These are phyloP conservation scores for Boulengeromyrus knoepffleri DNA, from an alignment of 2,113 vertebrate species.

Conservation along the genomic window DNA sequence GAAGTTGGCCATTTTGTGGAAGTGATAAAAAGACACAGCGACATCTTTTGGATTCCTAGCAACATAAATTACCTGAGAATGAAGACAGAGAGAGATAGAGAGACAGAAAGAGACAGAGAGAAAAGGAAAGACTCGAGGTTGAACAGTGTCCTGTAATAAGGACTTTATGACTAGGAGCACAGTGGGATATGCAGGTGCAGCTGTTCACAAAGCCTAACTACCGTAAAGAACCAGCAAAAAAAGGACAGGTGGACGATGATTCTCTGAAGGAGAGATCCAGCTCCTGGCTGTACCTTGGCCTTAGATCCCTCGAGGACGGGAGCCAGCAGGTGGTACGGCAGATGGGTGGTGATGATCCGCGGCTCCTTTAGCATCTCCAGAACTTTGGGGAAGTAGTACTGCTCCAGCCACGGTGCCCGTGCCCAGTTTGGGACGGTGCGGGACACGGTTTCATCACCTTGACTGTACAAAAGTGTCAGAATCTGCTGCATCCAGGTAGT, in stretches of 20 bases:
- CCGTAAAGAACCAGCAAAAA: background rate
- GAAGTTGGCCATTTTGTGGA: constrained; percentile 73
- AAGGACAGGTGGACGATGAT: background rate
- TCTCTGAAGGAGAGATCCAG: background rate
- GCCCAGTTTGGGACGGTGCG: constrained; percentile 71
- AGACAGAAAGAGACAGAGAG: background rate
- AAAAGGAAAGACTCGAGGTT: background rate
- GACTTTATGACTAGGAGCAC: background rate
- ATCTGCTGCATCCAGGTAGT: constrained; percentile 86
- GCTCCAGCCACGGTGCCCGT: constrained; percentile 76
- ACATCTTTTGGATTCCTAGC: constrained; percentile 80
- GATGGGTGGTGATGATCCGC: constrained; percentile 71
- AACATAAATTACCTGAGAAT: constrained; percentile 70
- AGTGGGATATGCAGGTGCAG: background rate
- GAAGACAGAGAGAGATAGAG: background rate
- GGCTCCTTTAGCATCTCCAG: constrained; percentile 33
- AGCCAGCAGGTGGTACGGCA: constrained; percentile 59
- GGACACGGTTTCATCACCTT: constrained; percentile 48
- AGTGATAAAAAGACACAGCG: constrained; percentile 72
- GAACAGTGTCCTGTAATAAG: background rate
- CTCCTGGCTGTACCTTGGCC: constrained; percentile 56
- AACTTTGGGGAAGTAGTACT: constrained; percentile 50
- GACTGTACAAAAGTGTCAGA: constrained; percentile 62
- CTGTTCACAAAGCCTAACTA: background rate
- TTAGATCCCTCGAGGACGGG: constrained; percentile 56